These are phyloP conservation scores for Procavia capensis DNA, from an alignment of 2,113 vertebrate genomes.

Conservation along the genomic window DNA sequence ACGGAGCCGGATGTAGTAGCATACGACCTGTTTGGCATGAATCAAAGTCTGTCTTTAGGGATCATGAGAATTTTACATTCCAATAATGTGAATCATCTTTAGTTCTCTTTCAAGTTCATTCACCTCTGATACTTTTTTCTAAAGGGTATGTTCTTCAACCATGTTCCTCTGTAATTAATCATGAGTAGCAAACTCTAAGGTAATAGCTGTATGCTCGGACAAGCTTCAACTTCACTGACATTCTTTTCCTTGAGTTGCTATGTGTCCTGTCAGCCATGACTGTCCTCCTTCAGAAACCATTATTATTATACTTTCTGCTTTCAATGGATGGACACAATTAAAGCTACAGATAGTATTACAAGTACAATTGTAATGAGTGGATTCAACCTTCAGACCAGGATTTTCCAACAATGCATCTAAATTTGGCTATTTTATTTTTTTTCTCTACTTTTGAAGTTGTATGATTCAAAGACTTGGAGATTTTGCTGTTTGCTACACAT, in stretches of 20 bases:
- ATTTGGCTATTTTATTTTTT: slow-evolving; percentile 53
- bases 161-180: slow-evolving; percentile 66
- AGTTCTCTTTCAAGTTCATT: slow-evolving; percentile 68
- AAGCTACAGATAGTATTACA: slow-evolving; percentile 19
- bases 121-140: slow-evolving; percentile 68
- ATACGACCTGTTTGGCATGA: slow-evolving; percentile 31
- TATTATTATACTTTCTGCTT: slow-evolving; percentile 61
- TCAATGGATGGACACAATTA: slow-evolving; percentile 46
- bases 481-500: not conserved
- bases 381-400: slow-evolving; percentile 59
- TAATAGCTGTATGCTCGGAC: slow-evolving; percentile 54
- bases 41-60: slow-evolving; percentile 44
- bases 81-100: slow-evolving; percentile 60
- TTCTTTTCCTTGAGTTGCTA: slow-evolving; percentile 72
- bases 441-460: slow-evolving; percentile 25
- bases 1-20: not conserved
- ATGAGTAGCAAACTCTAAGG: slow-evolving; percentile 61
- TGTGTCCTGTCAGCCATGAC: slow-evolving; percentile 63
- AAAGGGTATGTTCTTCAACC: slow-evolving; percentile 70
- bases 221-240: slow-evolving; percentile 66
- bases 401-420: slow-evolving; percentile 57
- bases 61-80: slow-evolving; percentile 66
- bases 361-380: slow-evolving; percentile 31
- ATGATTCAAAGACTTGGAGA: slow-evolving; percentile 13
- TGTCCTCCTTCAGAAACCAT: slow-evolving; percentile 31